A percentile compares a stretch with the other conserved stretches of the same genome.
These are phyloP conservation scores for Drosophila multiciliata DNA, from an alignment of 2,888 invertebrate genomes.

Conservation along the genomic window DNA sequence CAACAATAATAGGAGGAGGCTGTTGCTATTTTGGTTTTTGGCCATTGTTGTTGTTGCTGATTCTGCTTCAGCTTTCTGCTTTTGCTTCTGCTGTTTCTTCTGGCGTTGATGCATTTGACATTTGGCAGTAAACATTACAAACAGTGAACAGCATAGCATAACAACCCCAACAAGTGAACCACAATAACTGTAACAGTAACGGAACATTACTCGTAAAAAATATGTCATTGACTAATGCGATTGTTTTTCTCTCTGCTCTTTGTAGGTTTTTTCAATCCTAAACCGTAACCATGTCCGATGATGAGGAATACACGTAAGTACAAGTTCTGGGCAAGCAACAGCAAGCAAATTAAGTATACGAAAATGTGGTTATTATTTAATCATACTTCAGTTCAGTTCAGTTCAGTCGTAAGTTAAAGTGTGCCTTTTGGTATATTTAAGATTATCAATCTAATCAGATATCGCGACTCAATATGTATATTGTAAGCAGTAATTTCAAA, in stretches of 20 bases:
- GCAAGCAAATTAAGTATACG: conserved; percentile 49
- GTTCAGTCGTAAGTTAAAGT: conserved; percentile 34
- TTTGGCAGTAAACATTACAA: conserved; percentile 15
- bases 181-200: conserved; percentile 8
- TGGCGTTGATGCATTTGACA: conserved; percentile 28
- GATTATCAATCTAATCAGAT: neutral
- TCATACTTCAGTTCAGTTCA: conserved; percentile 12
- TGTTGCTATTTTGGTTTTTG: conserved; percentile 49
- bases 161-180: neutral
- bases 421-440: conserved; percentile 4
- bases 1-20: conserved; percentile 32
- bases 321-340: conserved; percentile 26
- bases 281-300: conserved; percentile 95
- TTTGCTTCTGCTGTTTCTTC: conserved; percentile 19
- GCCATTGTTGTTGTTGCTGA: conserved; percentile 43
- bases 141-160: conserved; percentile 9
- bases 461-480: conserved; percentile 1
- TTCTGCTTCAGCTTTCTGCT: conserved; percentile 18
- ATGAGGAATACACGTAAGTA: conserved; percentile 98
- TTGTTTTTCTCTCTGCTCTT: conserved; percentile 8
- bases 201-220: neutral
- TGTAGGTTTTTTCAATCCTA: conserved; percentile 87
- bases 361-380: conserved; percentile 3
- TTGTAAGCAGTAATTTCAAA: conserved; percentile 2
- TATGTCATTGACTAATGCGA: conserved; percentile 15